Conservation (phyloP, 1,140 invertebrate genomes). For the Lanistes nyassanus region DNA sequence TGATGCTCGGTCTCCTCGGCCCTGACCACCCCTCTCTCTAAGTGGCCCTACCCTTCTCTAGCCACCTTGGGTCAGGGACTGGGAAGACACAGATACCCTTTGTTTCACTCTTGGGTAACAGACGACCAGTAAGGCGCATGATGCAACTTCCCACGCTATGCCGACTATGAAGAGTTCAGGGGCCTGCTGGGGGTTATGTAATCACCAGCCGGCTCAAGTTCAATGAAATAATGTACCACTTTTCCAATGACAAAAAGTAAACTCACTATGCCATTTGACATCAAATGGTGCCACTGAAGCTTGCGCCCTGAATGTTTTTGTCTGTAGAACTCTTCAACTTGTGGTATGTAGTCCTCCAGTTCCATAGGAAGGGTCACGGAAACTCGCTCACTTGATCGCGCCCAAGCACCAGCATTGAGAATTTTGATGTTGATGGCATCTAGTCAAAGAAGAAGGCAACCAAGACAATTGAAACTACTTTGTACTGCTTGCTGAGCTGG, state of each 20-base stretch:
- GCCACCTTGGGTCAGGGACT: no score
- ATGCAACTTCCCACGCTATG: not conserved
- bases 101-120: not conserved
- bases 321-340: conserved; percentile 79
- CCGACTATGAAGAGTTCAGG: no score
- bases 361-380: conserved; percentile 96
- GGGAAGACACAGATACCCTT: no score
- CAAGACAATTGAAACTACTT: conserved; percentile 14
- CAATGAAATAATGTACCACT: not conserved
- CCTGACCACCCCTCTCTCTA: no score
- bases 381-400: conserved; percentile 86
- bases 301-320: conserved; percentile 96
- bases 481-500: not conserved
- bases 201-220: no score
- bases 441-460: conserved; percentile 33
- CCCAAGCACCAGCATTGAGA: conserved; percentile 98
- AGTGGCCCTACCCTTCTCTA: no score
- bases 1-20: no score
- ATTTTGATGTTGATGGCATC: conserved; percentile 80
- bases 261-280: conserved; percentile 88
- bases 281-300: conserved; percentile 99
- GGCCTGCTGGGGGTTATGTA: no score
- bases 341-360: conserved; percentile 97
- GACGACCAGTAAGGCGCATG: no score
- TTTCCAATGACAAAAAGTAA: not conserved